Conservation (phyloP, 2,113 vertebrate species). For the Corythaixoides concolor region DNA sequence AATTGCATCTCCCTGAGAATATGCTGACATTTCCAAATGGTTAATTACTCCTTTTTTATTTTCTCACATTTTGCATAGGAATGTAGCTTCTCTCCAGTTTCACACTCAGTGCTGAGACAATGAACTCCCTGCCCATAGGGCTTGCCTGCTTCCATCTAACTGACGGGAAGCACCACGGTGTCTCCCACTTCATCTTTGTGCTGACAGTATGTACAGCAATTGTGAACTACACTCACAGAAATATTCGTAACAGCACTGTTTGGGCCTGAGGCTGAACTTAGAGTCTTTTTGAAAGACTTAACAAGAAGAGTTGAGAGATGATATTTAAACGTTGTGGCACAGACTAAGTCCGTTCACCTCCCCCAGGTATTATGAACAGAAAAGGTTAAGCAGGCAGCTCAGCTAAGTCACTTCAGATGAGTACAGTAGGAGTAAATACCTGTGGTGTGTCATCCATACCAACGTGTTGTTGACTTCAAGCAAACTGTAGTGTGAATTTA, state of each 20-base stretch:
- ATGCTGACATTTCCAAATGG: not conserved
- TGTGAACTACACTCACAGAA: not conserved
- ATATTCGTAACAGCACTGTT: not conserved
- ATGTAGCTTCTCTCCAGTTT: not conserved
- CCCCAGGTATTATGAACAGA: not conserved
- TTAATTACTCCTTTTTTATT: not conserved
- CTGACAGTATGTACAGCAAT: not conserved
- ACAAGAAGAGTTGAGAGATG: not conserved
- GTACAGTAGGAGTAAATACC: not conserved
- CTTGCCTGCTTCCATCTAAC: not conserved
- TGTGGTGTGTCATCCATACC: not conserved
- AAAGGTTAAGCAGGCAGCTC: not conserved
- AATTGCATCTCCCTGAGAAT: not conserved
- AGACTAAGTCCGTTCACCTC: not conserved
- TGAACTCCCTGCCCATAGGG: not conserved
- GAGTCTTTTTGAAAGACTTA: not conserved
- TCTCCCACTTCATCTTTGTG: not conserved
- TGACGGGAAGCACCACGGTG: accelerated
- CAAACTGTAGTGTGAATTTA: not conserved
- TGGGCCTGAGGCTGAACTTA: not conserved
- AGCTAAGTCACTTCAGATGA: not conserved
- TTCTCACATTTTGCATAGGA: not conserved
- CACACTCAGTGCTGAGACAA: not conserved
- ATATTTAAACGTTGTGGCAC: not conserved
- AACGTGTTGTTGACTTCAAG: not conserved